A percentile compares a stretch with the other conserved stretches of the same genome.
These are phyloP conservation scores for Nothocercus nigrocapillus DNA, from an alignment of 2,113 vertebrate genomes.

Conservation along the genomic window DNA sequence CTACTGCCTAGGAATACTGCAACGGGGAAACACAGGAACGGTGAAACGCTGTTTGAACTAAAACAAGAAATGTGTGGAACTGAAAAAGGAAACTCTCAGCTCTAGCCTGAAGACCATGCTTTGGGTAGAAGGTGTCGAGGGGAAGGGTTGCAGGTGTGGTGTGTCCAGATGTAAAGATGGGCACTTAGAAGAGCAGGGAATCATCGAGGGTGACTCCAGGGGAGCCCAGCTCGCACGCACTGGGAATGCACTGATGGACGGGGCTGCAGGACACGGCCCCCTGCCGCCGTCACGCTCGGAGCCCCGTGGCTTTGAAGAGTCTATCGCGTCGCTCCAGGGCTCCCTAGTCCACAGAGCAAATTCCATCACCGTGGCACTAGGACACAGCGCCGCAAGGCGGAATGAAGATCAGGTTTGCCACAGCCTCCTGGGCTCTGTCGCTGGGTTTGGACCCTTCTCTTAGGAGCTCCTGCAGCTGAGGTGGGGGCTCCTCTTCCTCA, in stretches of 20 bases:
- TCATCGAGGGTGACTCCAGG: too few relatives aligned
- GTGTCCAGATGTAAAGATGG: not conserved
- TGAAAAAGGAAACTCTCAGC: not conserved
- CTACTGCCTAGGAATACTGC: not conserved
- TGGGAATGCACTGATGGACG: accelerated
- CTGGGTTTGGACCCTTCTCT: not conserved
- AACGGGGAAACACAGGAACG: not conserved
- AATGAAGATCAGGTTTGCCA: too few relatives aligned
- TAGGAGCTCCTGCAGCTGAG: not conserved
- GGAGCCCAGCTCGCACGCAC: not conserved
- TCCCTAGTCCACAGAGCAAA: accelerated
- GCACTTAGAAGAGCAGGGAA: not conserved
- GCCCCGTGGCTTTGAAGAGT: not conserved
- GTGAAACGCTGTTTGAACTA: not conserved
- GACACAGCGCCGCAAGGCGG: not conserved
- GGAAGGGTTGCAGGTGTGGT: not conserved
- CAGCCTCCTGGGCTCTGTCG: not conserved
- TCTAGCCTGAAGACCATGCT: not conserved
- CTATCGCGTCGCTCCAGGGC: not conserved
- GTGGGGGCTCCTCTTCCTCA: not conserved
- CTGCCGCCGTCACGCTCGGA: too few relatives aligned
- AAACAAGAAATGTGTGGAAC: not conserved
- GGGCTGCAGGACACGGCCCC: too few relatives aligned
- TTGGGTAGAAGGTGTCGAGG: not conserved
- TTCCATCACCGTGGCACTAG: accelerated